These are phyloP conservation scores for Lasioglossum lativentre DNA, from an alignment of 2,888 invertebrate genomes.

Conservation along the genomic window DNA sequence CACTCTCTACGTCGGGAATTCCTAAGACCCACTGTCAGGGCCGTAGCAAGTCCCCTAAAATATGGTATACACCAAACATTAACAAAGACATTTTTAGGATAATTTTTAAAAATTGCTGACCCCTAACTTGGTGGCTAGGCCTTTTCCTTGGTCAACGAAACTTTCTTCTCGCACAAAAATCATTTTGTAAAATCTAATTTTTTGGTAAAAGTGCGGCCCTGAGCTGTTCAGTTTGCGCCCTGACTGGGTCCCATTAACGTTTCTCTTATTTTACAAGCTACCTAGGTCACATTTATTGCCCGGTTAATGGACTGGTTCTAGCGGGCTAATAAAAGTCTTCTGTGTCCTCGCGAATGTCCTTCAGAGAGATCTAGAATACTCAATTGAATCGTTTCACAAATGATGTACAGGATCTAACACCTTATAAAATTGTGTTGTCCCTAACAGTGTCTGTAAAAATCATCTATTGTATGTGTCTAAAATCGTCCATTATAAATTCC, in stretches of 20 bases:
- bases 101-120: not conserved
- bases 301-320: not conserved
- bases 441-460: too few species aligned
- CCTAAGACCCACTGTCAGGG: not conserved
- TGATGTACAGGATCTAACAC: too few species aligned
- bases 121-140: too few species aligned
- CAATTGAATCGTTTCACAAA: not conserved
- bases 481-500: too few species aligned
- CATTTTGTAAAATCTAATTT: not conserved
- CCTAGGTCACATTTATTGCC: not conserved
- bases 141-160: not conserved
- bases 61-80: not conserved
- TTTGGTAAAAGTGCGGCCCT: not conserved
- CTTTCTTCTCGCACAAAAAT: not conserved
- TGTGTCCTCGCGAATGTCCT: not conserved
- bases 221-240: not conserved
- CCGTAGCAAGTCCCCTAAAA: not conserved
- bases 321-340: not conserved
- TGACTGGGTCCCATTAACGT: not conserved
- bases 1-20: not conserved
- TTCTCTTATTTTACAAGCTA: not conserved
- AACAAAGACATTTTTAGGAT: not conserved
- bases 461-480: too few species aligned
- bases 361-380: not conserved
- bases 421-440: too few species aligned